Percentiles rank a stretch among this genome's conserved stretches.
Conservation (phyloP, 1,140 invertebrate species). For the Tenebrio molitor region DNA sequence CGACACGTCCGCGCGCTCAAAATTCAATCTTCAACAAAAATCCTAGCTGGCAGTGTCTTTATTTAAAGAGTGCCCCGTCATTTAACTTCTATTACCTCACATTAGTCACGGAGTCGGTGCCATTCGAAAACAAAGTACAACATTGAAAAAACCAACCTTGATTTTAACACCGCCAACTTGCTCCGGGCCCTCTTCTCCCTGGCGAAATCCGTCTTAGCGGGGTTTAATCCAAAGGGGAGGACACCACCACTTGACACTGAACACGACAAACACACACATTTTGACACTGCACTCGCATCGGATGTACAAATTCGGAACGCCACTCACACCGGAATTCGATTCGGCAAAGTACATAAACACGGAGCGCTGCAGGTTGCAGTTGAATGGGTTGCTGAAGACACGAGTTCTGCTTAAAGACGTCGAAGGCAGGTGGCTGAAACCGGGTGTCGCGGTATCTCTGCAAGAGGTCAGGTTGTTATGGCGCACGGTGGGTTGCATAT, state of each 20-base stretch:
- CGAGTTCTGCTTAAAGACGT: constrained; percentile 29
- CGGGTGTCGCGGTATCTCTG: constrained; percentile 6
- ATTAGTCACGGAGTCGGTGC: constrained; percentile 16
- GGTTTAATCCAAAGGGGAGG: constrained; percentile 1
- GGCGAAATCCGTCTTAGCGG: constrained; percentile 26
- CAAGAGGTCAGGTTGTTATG: background rate
- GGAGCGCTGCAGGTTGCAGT: constrained; percentile 27
- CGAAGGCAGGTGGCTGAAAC: constrained; percentile 23
- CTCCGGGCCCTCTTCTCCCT: constrained; percentile 26
- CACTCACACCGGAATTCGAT: background rate
- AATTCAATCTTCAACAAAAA: background rate
- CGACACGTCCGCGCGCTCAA: background rate
- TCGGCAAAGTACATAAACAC: background rate
- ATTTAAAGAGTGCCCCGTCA: constrained; percentile 20
- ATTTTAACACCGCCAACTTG: constrained; percentile 42
- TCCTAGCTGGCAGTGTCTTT: background rate
- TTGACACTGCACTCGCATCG: background rate
- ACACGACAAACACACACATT: background rate
- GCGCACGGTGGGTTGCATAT: constrained; percentile 4
- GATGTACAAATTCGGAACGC: background rate
- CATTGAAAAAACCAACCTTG: constrained; percentile 20
- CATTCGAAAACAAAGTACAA: constrained; percentile 3
- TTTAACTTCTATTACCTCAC: background rate
- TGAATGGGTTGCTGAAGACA: constrained; percentile 38
- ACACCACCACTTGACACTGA: background rate